These are phyloP conservation scores for Proteles cristata DNA, from an alignment of 2,113 vertebrate species.

Conservation along the genomic window DNA sequence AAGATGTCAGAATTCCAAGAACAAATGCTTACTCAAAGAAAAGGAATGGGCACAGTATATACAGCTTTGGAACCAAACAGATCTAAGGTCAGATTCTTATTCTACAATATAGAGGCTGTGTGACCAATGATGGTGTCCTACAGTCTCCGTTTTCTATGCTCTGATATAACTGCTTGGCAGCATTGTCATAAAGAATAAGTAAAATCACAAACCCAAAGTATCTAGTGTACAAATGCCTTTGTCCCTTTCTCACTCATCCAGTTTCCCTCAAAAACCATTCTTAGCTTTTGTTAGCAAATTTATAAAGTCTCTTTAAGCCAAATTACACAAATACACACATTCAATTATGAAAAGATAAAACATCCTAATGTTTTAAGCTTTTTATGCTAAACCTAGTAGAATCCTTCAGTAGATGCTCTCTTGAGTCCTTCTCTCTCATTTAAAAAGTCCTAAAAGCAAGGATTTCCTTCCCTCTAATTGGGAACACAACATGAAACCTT, in stretches of 20 bases:
- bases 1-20: background rate
- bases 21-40: background rate
- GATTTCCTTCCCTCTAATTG: background rate
- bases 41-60: background rate
- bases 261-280: background rate
- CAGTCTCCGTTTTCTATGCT: background rate
- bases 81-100: background rate
- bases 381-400: background rate
- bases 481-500: background rate
- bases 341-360: background rate
- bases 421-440: background rate
- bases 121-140: background rate
- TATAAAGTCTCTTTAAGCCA: background rate
- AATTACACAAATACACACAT: background rate
- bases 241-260: background rate
- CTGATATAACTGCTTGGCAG: background rate
- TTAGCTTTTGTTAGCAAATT: background rate
- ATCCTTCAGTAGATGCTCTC: background rate
- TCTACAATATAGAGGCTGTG: background rate
- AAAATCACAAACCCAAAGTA: background rate
- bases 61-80: background rate
- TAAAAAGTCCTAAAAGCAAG: background rate
- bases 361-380: background rate
- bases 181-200: background rate
- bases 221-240: background rate